Evolutionary conservation across 2,797 vertebrate genomes (phyloP).

Genomic region (Nannoperca australis): DNA sequence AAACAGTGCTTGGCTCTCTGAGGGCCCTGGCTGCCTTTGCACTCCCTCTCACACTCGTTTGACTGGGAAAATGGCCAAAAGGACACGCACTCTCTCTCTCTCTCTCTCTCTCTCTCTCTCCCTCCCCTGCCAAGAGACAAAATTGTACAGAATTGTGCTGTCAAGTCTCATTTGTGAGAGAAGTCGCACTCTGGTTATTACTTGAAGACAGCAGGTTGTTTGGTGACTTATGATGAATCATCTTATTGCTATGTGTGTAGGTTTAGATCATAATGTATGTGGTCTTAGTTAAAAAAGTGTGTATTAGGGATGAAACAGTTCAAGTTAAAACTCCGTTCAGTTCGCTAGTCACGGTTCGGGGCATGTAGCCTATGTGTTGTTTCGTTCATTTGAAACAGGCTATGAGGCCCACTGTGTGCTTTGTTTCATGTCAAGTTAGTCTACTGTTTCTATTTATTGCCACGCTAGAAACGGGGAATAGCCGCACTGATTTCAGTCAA

Average conservation of each 20-base stretch:
- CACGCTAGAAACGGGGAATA: no score
- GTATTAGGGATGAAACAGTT: background rate
- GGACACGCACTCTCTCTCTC: constrained; percentile 46
- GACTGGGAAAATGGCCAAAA: constrained; percentile 75
- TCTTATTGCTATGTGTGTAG: constrained; percentile 57
- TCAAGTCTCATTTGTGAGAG: constrained; percentile 71
- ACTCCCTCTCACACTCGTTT: constrained; percentile 62
- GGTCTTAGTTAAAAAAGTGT: constrained; percentile 14
- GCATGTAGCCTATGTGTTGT: no score
- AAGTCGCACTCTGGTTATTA: constrained; percentile 56
- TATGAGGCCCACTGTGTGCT: no score
- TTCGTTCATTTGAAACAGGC: no score
- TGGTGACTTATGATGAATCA: constrained; percentile 45
- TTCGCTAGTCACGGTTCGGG: no score
- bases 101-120: constrained; percentile 19
- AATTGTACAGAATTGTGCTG: constrained; percentile 79
- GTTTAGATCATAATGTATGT: constrained; percentile 3
- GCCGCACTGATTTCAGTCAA: no score
- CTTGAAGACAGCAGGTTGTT: constrained; percentile 77
- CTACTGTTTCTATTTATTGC: no score
- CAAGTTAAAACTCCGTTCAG: no score
- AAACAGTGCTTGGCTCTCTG: constrained; percentile 63
- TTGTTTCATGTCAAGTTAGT: no score
- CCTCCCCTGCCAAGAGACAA: constrained; percentile 65
- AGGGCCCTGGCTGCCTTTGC: constrained; percentile 54